These are phyloP conservation scores for Pollenia angustigena DNA, from an alignment of 2,888 invertebrate genomes.

Conservation along the genomic window DNA sequence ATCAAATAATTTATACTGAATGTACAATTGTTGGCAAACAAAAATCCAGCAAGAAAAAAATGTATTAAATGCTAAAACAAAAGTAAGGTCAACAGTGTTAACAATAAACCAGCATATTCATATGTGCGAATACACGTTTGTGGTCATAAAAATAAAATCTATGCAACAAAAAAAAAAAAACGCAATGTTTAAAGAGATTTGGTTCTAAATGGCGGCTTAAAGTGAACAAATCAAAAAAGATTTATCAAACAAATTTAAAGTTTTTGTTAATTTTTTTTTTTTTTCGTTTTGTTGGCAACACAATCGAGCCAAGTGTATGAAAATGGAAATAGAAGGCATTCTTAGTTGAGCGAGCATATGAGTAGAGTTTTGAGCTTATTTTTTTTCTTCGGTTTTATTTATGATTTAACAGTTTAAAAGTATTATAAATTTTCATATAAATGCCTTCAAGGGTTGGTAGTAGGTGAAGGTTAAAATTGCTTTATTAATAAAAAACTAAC, in stretches of 20 bases:
- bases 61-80: slow-evolving; percentile 29
- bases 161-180: slow-evolving; percentile 17
- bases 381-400: slow-evolving; percentile 36
- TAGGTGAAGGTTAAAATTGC: slow-evolving; percentile 68
- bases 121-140: slow-evolving; percentile 61
- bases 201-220: slow-evolving; percentile 54
- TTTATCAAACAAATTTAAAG: slow-evolving; percentile 56
- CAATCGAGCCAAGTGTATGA: slow-evolving; percentile 20
- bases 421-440: slow-evolving; percentile 59
- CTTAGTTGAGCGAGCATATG: not conserved
- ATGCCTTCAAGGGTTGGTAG: slow-evolving; percentile 61
- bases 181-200: not conserved
- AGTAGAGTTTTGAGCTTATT: not conserved
- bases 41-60: slow-evolving; percentile 2
- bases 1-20: slow-evolving; percentile 82
- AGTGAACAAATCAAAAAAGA: slow-evolving; percentile 57
- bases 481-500: slow-evolving; percentile 62
- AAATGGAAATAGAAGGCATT: slow-evolving; percentile 37
- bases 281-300: slow-evolving; percentile 17
- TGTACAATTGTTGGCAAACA: slow-evolving; percentile 77
- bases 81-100: slow-evolving; percentile 77
- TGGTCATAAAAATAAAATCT: slow-evolving; percentile 38
- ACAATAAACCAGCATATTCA: slow-evolving; percentile 48
- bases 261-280: not conserved
- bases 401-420: slow-evolving; percentile 55